Evolutionary conservation across 2,797 vertebrate species (phyloP).

Genomic region (Alauda arvensis): DNA sequence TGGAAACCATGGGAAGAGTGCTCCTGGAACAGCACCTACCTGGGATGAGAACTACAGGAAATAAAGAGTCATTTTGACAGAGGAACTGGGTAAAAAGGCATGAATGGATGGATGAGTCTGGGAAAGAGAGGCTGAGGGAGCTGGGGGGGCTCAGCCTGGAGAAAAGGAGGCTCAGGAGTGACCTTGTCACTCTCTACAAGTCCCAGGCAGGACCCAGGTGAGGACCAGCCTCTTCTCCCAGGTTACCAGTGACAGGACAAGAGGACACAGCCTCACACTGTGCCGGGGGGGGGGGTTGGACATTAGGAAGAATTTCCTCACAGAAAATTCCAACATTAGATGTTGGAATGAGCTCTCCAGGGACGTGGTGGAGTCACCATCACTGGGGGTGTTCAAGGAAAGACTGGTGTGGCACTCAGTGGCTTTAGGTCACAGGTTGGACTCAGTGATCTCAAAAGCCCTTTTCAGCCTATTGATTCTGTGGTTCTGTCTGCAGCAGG

Average conservation of each 20-base stretch:
- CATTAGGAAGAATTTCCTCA: neutral
- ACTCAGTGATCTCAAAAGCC: neutral
- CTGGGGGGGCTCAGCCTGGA: neutral
- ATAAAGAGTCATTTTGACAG: neutral
- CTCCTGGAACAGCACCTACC: neutral
- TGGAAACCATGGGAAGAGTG: neutral
- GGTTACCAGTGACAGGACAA: neutral
- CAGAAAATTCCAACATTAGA: neutral
- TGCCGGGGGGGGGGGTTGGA: neutral
- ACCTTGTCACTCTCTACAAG: neutral
- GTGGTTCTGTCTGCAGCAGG: neutral
- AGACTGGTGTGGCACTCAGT: neutral
- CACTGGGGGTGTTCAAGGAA: neutral
- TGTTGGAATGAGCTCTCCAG: neutral
- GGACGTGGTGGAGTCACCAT: fast-evolving
- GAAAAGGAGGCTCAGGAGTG: neutral
- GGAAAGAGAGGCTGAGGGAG: neutral
- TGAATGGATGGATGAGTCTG: neutral
- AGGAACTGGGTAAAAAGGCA: neutral
- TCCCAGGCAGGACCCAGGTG: neutral
- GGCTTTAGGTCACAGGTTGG: neutral
- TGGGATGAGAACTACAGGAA: neutral
- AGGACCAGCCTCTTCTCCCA: neutral
- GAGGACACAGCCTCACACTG: neutral
- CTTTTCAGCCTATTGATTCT: neutral